Conservation (phyloP, 2,797 vertebrate genomes). For the Danionella dracula region DNA sequence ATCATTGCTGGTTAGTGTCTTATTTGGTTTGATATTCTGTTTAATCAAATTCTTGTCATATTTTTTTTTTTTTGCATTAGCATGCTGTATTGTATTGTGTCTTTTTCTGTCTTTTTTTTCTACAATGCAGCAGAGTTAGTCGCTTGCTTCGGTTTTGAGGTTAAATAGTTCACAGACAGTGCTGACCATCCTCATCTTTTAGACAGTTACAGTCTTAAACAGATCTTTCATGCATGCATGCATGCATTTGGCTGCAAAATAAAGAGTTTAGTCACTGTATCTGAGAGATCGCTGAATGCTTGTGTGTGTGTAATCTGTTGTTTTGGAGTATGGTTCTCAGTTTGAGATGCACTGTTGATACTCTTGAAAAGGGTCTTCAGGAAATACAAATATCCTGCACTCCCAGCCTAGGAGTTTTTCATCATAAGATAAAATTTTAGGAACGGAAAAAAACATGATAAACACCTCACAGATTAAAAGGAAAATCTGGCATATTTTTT, state of each 20-base stretch:
- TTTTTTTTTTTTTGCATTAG: no score
- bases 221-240: slow-evolving; percentile 10
- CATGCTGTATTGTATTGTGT: background rate
- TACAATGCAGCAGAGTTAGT: slow-evolving; percentile 27
- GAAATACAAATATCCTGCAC: no score
- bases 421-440: no score
- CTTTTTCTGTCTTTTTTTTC: slow-evolving; percentile 29
- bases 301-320: background rate
- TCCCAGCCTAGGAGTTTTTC: no score
- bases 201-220: slow-evolving; percentile 19
- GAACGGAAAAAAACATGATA: no score
- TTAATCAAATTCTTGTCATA: no score
- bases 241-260: slow-evolving; percentile 12
- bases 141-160: slow-evolving; percentile 24
- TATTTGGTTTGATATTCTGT: no score
- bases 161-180: slow-evolving; percentile 33
- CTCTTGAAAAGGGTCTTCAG: background rate
- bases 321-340: background rate
- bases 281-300: background rate
- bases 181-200: slow-evolving; percentile 2
- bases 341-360: slow-evolving; percentile 5
- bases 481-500: no score
- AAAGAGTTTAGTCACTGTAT: background rate
- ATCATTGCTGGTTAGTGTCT: no score
- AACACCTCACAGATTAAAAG: no score